These are phyloP conservation scores for Chrysopilus asiliformis DNA, from an alignment of 2,888 invertebrate genomes.

Conservation along the genomic window DNA sequence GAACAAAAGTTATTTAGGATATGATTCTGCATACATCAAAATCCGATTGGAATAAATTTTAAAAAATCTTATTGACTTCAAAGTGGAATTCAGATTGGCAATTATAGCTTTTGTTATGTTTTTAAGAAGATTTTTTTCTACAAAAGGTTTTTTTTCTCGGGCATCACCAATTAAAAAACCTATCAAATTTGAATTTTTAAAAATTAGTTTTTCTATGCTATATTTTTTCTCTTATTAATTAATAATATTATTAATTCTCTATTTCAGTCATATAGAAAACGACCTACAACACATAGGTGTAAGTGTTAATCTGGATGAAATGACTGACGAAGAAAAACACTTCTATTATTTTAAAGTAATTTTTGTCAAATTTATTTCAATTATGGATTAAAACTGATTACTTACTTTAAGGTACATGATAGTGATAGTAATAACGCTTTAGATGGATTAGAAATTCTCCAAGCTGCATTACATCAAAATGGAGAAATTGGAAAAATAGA, in stretches of 20 bases:
- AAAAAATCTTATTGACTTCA: too few relatives aligned
- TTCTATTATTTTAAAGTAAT: constrained; percentile 35
- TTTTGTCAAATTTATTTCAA: too few relatives aligned
- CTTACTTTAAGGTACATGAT: constrained; percentile 55
- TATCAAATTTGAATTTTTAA: neutral
- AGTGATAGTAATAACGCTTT: constrained; percentile 78
- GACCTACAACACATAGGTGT: constrained; percentile 54
- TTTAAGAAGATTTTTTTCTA: too few relatives aligned
- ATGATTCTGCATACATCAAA: too few relatives aligned
- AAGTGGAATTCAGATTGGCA: too few relatives aligned
- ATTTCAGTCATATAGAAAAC: constrained; percentile 61
- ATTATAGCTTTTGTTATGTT: too few relatives aligned
- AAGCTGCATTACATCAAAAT: constrained; percentile 43
- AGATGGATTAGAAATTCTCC: constrained; percentile 79
- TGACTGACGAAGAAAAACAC: constrained; percentile 63
- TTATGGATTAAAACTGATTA: too few relatives aligned
- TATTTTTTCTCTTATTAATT: constrained; percentile 1
- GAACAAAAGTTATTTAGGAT: too few relatives aligned
- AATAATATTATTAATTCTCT: neutral
- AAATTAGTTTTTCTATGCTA: neutral
- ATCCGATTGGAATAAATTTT: too few relatives aligned
- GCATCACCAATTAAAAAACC: too few relatives aligned
- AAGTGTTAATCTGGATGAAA: constrained; percentile 45
- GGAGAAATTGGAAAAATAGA: constrained; percentile 28
- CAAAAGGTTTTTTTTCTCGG: too few relatives aligned